A percentile compares a stretch with the other conserved stretches of the same genome.
Evolutionary conservation across 2,888 invertebrate genomes (phyloP).

Genomic region (Leptinotarsa tumamoca): DNA sequence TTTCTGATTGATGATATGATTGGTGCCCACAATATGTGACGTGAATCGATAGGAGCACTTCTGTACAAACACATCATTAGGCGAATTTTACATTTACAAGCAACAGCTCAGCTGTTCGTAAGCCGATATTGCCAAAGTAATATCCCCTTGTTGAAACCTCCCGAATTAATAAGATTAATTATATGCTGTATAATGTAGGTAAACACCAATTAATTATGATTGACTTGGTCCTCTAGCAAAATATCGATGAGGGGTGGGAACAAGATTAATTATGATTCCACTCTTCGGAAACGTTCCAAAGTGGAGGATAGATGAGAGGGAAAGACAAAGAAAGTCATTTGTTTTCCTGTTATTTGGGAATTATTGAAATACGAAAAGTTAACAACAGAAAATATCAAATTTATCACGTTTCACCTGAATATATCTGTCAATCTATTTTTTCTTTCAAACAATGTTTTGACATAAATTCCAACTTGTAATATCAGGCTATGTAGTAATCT

Average conservation of each 20-base stretch:
- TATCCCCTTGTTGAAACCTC: slow-evolving; percentile 45
- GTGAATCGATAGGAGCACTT: background rate
- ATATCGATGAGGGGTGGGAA: slow-evolving; percentile 35
- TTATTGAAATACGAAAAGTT: background rate
- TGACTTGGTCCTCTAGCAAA: slow-evolving; percentile 45
- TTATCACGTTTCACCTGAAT: too few relatives aligned
- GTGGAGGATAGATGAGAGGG: background rate
- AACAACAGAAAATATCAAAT: too few relatives aligned
- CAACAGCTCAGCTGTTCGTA: slow-evolving; percentile 42
- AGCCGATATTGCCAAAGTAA: slow-evolving; percentile 34
- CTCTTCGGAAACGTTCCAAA: background rate
- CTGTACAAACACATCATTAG: slow-evolving; percentile 24
- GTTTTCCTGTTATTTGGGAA: background rate
- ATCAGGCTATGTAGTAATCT: too few relatives aligned
- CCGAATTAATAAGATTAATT: slow-evolving; percentile 50
- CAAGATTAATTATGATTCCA: slow-evolving; percentile 6
- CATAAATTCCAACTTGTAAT: too few relatives aligned
- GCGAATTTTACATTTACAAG: slow-evolving; percentile 41
- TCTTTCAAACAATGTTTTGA: too few relatives aligned
- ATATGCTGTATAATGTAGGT: slow-evolving; percentile 45
- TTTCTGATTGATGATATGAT: background rate
- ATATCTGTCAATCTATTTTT: too few relatives aligned
- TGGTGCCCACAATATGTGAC: background rate
- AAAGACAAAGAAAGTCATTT: background rate
- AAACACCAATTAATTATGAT: slow-evolving; percentile 49